Evolutionary conservation across 2,797 vertebrate genomes (phyloP).

Genomic region (Oreonectes daqikongensis): DNA sequence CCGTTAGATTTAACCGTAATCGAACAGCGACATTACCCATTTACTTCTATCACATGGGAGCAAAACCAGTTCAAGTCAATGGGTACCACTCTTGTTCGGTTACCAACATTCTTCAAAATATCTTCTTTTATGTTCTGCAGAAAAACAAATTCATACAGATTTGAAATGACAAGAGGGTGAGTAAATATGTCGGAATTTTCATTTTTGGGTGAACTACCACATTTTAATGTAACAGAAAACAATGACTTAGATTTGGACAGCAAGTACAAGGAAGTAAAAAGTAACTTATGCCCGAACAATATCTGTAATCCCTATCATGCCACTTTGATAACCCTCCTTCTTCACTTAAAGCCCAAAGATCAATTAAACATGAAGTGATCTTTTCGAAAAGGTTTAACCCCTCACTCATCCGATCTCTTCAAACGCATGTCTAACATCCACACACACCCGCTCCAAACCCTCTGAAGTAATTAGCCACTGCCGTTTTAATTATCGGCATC

Average conservation of each 20-base stretch:
- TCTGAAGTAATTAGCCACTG: slow-evolving; percentile 46
- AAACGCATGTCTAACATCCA: slow-evolving; percentile 5
- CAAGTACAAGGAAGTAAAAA: too few relatives aligned
- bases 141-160: too few relatives aligned
- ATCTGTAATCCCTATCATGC: slow-evolving; percentile 56
- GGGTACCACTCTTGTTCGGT: too few relatives aligned
- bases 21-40: too few relatives aligned
- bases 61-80: too few relatives aligned
- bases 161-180: too few relatives aligned
- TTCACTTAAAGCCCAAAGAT: not conserved
- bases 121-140: too few relatives aligned
- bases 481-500: slow-evolving; percentile 49
- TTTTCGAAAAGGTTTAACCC: slow-evolving; percentile 20
- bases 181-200: too few relatives aligned
- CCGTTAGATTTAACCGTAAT: too few relatives aligned
- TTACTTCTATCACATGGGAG: too few relatives aligned
- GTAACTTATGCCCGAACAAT: not conserved
- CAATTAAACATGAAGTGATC: slow-evolving; percentile 17
- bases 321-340: not conserved
- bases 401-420: not conserved
- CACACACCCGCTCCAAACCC: slow-evolving; percentile 9
- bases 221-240: not conserved
- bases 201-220: not conserved
- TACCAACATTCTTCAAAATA: too few relatives aligned
- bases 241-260: not conserved